phyloP scores from a whole-genome alignment of 2,113 vertebrate species.

The Perca schrenkii region DNA sequence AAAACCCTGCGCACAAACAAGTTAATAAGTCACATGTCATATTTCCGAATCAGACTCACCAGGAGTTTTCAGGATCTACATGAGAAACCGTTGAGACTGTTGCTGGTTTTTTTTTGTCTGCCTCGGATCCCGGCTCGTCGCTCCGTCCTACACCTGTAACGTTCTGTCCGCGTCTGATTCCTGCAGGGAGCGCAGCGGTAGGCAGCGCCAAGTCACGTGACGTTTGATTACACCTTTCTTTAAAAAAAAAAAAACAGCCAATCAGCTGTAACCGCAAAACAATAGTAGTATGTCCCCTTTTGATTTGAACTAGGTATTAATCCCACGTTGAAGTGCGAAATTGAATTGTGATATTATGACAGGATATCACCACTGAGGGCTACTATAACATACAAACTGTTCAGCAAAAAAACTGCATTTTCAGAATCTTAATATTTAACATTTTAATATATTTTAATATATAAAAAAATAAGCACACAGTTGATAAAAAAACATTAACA shows the following conservation, averaged over 20 bases:
- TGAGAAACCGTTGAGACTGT: neutral
- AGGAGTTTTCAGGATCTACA: neutral
- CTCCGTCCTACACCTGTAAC: conserved; percentile 68
- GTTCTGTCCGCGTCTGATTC: conserved; percentile 41
- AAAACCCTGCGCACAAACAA: conserved; percentile 27
- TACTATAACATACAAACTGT: neutral
- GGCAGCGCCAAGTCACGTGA: conserved; percentile 61
- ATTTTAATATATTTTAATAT: neutral
- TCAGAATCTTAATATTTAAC: neutral
- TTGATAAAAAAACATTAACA: neutral
- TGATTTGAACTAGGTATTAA: neutral
- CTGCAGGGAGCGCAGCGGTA: conserved; percentile 35
- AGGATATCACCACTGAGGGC: neutral
- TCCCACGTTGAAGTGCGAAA: neutral
- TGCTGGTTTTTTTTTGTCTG: neutral
- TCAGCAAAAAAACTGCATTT: neutral
- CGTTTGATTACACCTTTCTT: conserved; percentile 42
- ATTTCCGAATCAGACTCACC: conserved; percentile 48
- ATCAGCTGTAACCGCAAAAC: conserved; percentile 4
- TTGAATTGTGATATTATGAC: neutral
- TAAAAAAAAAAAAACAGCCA: conserved; percentile 1
- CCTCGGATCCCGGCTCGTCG: neutral
- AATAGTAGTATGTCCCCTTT: too few species aligned
- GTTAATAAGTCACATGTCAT: neutral
- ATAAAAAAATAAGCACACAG: neutral